Percentiles rank a stretch among this genome's conserved stretches.
Evolutionary conservation across 2,888 invertebrate species (phyloP).

Genomic region (Patella caerulea): DNA sequence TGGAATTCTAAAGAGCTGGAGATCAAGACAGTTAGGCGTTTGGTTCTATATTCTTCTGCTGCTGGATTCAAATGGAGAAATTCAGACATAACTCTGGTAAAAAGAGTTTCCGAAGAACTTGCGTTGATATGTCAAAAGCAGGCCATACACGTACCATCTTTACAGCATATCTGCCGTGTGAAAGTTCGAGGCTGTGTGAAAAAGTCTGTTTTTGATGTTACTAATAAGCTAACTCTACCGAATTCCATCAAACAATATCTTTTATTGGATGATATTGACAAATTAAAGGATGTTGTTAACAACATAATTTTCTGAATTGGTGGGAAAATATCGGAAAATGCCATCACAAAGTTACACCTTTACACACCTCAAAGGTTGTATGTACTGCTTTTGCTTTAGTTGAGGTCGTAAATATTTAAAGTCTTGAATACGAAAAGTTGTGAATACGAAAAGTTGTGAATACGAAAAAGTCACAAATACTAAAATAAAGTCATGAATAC

Average conservation of each 20-base stretch:
- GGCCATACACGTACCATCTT: conserved; percentile 38
- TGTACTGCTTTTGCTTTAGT: no score
- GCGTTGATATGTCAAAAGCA: conserved; percentile 48
- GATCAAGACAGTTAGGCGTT: conserved; percentile 40
- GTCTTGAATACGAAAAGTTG: no score
- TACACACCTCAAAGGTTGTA: no score
- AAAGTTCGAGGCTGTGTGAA: conserved; percentile 40
- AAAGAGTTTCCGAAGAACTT: conserved; percentile 42
- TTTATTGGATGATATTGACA: conserved; percentile 54
- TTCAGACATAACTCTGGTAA: conserved; percentile 45
- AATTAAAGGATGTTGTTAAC: conserved; percentile 17
- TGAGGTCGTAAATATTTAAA: no score
- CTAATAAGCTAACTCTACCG: conserved; percentile 43
- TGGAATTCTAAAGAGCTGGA: conserved; percentile 48
- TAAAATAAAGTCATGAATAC: no score
- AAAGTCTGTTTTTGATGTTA: conserved; percentile 37
- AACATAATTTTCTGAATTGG: no score
- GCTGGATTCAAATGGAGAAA: conserved; percentile 54
- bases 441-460: no score
- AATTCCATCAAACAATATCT: conserved; percentile 49
- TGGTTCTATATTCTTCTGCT: conserved; percentile 52
- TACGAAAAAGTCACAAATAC: no score
- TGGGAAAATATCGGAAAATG: no score
- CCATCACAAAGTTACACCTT: no score
- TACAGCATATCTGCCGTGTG: conserved; percentile 46